phyloP scores from a whole-genome alignment of 2,797 vertebrate species.

The Darevskia mixta region DNA sequence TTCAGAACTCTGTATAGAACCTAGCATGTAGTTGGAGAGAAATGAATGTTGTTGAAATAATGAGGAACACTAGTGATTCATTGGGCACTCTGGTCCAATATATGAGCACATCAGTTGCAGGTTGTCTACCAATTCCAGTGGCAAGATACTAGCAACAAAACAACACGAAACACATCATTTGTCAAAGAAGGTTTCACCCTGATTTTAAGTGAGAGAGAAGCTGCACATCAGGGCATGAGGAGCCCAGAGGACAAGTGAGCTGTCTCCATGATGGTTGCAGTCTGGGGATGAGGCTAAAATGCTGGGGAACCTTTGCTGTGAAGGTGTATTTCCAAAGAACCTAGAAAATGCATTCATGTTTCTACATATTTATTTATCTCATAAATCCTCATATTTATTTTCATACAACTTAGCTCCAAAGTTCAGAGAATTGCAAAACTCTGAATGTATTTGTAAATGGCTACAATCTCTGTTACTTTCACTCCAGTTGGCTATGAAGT shows the following conservation, averaged over 20 bases:
- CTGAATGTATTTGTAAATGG: neutral
- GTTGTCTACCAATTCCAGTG: neutral
- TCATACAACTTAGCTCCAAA: neutral
- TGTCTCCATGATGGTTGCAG: neutral
- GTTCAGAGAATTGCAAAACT: neutral
- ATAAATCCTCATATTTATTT: neutral
- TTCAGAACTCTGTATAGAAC: neutral
- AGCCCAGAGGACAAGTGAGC: neutral
- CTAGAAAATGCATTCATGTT: neutral
- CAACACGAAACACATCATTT: neutral
- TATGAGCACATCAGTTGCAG: neutral
- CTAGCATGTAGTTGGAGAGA: neutral
- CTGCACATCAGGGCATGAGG: neutral
- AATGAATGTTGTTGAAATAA: neutral
- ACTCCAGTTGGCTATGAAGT: neutral
- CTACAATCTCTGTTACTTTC: neutral
- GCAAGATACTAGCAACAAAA: neutral
- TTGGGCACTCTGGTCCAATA: neutral
- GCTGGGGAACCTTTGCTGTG: neutral
- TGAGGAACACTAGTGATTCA: neutral
- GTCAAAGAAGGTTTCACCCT: neutral
- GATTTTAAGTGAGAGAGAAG: neutral
- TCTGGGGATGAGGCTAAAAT: neutral
- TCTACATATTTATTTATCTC: neutral
- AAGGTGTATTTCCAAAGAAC: neutral